phyloP scores from a whole-genome alignment of 2,113 vertebrate genomes.

The Osmerus eperlanus region DNA sequence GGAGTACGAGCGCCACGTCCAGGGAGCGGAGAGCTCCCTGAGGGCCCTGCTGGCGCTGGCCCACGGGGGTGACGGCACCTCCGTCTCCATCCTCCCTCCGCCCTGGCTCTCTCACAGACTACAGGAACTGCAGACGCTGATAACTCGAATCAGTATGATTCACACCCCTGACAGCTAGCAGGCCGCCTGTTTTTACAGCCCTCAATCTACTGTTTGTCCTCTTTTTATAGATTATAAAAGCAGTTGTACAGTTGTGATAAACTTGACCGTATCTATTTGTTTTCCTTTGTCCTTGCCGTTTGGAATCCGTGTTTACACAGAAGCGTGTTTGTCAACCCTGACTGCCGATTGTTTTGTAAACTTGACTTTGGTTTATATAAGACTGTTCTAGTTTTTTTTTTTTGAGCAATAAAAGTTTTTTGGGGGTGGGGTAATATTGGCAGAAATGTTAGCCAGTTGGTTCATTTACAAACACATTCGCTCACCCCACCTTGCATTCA shows the following conservation, averaged over 20 bases:
- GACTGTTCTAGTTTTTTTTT: too few species aligned
- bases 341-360: neutral
- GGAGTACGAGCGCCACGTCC: constrained; percentile 75
- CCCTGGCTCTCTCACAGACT: constrained; percentile 76
- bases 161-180: constrained; percentile 14
- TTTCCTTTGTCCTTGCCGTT: neutral
- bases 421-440: too few species aligned
- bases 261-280: neutral
- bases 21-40: constrained; percentile 72
- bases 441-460: too few species aligned
- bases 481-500: too few species aligned
- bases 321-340: constrained; percentile 2
- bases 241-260: neutral
- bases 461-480: too few species aligned
- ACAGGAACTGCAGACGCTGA: constrained; percentile 68
- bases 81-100: constrained; percentile 55
- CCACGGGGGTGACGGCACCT: neutral
- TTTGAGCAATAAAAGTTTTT: too few species aligned
- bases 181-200: neutral
- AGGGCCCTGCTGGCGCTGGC: constrained; percentile 72
- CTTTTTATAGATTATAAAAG: neutral
- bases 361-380: too few species aligned
- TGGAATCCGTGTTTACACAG: constrained; percentile 1
- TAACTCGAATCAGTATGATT: constrained; percentile 55
- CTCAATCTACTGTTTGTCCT: neutral